Evolutionary conservation across 1,140 invertebrate species (phyloP).

Genomic region (Phymastichus coffea): DNA sequence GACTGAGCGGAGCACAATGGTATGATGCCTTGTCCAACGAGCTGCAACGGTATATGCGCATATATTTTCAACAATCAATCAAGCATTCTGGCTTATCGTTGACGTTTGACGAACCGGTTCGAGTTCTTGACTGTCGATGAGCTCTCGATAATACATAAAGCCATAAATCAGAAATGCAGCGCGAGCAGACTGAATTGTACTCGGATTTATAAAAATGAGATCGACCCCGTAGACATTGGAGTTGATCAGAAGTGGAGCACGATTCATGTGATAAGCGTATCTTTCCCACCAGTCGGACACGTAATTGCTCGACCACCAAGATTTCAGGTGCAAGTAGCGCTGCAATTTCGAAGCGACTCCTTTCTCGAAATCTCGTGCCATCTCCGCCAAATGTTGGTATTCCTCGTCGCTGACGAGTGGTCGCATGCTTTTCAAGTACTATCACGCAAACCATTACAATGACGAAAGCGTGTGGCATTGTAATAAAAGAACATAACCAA

Average conservation of each 20-base stretch:
- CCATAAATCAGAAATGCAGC: conserved; percentile 85
- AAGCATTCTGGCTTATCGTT: too few relatives aligned
- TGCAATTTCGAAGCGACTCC: conserved; percentile 91
- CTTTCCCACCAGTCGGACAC: conserved; percentile 99
- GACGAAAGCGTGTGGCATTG: too few relatives aligned
- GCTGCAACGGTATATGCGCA: conserved; percentile 61
- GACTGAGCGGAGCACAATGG: conserved; percentile 98
- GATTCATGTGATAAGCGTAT: conserved; percentile 92
- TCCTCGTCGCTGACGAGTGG: conserved; percentile 85
- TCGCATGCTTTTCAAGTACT: conserved; percentile 87
- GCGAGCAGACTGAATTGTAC: conserved; percentile 82
- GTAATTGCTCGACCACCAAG: conserved; percentile 91
- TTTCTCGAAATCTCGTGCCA: conserved; percentile 87
- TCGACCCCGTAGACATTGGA: conserved; percentile 98
- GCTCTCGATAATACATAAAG: conserved; percentile 80
- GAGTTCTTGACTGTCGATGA: conserved; percentile 90
- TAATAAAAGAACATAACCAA: too few relatives aligned
- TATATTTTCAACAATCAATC: too few relatives aligned
- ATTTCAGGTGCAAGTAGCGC: conserved; percentile 90
- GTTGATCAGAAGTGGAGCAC: conserved; percentile 94
- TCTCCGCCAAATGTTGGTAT: conserved; percentile 77
- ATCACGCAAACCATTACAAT: too few relatives aligned
- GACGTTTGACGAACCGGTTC: conserved; percentile 74
- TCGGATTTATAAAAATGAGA: conserved; percentile 80
- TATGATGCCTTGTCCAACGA: conserved; percentile 86